Conservation (phyloP, 2,113 vertebrate genomes). For the Isurus oxyrinchus region DNA sequence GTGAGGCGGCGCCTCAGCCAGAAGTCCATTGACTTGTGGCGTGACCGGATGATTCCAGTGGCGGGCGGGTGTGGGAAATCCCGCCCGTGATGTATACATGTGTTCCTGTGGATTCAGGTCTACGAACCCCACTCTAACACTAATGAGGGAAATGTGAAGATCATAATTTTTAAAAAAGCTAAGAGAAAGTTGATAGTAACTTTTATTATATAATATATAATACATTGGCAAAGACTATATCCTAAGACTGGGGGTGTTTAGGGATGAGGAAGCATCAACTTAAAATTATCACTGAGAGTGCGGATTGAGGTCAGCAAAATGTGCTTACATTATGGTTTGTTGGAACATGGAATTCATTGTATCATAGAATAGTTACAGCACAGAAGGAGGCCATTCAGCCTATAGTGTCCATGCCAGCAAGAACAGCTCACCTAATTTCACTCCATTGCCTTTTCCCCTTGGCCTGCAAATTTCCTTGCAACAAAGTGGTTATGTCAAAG, state of each 20-base stretch:
- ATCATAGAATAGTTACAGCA: background rate
- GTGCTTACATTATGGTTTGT: background rate
- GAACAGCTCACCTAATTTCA: background rate
- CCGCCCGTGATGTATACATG: background rate
- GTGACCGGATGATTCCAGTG: too few relatives aligned
- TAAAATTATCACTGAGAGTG: background rate
- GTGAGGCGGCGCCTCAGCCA: too few relatives aligned
- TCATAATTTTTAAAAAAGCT: background rate
- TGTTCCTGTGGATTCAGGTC: background rate
- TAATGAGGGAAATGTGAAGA: background rate
- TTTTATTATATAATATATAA: background rate
- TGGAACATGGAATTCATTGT: background rate
- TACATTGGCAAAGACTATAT: background rate
- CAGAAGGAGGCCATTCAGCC: background rate
- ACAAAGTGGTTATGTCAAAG: background rate
- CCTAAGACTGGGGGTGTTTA: background rate
- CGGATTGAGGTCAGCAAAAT: background rate
- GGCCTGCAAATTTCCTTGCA: background rate
- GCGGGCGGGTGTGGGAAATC: too few relatives aligned
- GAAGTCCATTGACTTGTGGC: too few relatives aligned
- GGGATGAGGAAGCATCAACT: background rate
- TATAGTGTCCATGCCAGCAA: background rate
- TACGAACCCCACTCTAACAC: background rate
- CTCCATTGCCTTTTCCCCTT: background rate
- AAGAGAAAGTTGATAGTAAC: background rate